These are phyloP conservation scores for Trachelus tabidus DNA, from an alignment of 2,888 invertebrate species.

Conservation along the genomic window DNA sequence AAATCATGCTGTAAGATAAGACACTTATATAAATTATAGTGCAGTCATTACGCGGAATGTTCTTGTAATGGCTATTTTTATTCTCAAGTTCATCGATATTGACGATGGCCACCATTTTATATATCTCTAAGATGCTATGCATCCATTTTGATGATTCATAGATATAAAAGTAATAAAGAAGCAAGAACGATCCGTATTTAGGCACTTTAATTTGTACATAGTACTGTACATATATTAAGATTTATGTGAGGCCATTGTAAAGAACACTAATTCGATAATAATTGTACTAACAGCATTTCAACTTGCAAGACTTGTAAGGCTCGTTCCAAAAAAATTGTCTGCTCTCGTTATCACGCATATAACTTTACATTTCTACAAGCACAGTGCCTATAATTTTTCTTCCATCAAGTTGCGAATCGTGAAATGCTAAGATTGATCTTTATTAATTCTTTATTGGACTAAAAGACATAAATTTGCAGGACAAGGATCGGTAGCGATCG, in stretches of 20 bases:
- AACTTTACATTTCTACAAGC: background rate
- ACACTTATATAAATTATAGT: constrained; percentile 28
- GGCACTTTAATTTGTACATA: constrained; percentile 45
- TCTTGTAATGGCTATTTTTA: constrained; percentile 16
- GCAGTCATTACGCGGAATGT: constrained; percentile 32
- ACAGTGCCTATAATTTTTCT: background rate
- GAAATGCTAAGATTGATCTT: background rate
- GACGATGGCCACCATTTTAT: background rate
- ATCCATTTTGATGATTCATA: background rate
- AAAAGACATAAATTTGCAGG: background rate
- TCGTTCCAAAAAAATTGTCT: background rate
- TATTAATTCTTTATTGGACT: background rate
- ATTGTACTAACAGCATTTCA: constrained; percentile 24
- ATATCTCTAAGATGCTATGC: background rate
- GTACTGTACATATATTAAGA: constrained; percentile 46
- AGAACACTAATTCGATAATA: constrained; percentile 41
- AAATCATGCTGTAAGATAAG: constrained; percentile 41
- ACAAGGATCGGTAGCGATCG: background rate
- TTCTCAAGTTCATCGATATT: constrained; percentile 9
- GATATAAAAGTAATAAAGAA: background rate
- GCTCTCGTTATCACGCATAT: background rate
- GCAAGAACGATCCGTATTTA: background rate
- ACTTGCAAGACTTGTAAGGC: background rate
- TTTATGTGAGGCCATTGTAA: constrained; percentile 39
- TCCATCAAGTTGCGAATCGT: background rate